Conservation (phyloP, 2,888 invertebrate genomes). For the Gymnoscelis rufifasciata region DNA sequence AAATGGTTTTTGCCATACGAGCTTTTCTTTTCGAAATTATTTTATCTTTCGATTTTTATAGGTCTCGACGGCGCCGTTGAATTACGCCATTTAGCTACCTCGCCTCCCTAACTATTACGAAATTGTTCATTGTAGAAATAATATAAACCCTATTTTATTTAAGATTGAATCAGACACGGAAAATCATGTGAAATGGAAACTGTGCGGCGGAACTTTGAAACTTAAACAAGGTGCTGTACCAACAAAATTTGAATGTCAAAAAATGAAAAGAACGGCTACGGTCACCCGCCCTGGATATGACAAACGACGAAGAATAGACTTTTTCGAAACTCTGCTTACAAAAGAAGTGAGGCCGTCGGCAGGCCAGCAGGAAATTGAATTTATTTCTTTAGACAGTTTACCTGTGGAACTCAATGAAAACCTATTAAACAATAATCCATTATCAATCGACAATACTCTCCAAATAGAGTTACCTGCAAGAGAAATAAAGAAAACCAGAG, state of each 20-base stretch:
- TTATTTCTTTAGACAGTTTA: not conserved
- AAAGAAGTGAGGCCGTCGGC: not conserved
- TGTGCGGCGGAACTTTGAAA: not conserved
- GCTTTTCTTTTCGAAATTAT: too few relatives aligned
- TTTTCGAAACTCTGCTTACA: not conserved
- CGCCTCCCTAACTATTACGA: too few relatives aligned
- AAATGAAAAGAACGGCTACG: not conserved
- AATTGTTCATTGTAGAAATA: not conserved
- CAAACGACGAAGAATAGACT: not conserved
- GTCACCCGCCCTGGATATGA: not conserved
- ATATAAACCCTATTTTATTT: not conserved
- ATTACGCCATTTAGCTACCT: too few relatives aligned
- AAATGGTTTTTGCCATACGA: too few relatives aligned
- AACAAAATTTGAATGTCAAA: not conserved
- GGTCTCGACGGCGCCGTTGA: too few relatives aligned
- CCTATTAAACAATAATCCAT: not conserved
- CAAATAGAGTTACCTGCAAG: not conserved
- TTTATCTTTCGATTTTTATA: too few relatives aligned
- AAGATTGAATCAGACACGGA: not conserved
- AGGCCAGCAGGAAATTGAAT: not conserved
- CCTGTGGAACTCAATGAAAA: not conserved
- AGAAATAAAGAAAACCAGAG: not conserved
- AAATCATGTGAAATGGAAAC: not conserved
- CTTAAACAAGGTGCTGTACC: not conserved
- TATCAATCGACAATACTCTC: not conserved